phyloP scores from a whole-genome alignment of 2,888 invertebrate species.

The Noctua janthe region DNA sequence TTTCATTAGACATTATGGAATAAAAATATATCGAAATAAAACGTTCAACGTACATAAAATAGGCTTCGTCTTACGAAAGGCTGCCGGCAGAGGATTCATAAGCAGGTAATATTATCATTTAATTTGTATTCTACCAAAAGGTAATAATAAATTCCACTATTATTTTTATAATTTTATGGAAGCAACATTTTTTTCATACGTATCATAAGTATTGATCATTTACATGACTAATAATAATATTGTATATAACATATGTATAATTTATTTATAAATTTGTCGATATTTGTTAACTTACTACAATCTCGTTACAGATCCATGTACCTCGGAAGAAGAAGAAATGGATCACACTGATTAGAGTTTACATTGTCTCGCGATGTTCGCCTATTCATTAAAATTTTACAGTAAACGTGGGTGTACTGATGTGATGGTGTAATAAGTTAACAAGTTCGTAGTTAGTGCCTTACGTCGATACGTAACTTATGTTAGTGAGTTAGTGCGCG shows the following conservation, averaged over 20 bases:
- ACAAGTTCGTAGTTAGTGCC: slow-evolving; percentile 88
- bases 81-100: slow-evolving; percentile 74
- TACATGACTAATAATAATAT: slow-evolving; percentile 85
- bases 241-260: slow-evolving; percentile 89
- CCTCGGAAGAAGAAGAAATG: slow-evolving; percentile 16
- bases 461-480: slow-evolving; percentile 85
- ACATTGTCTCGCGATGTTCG: slow-evolving; percentile 16
- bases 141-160: slow-evolving; percentile 78
- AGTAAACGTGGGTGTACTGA: slow-evolving; percentile 14
- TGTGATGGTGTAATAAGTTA: slow-evolving; percentile 84
- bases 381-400: slow-evolving; percentile 3
- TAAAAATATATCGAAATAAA: slow-evolving; percentile 57
- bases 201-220: slow-evolving; percentile 86
- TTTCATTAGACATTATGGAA: slow-evolving; percentile 29
- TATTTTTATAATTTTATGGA: slow-evolving; percentile 84
- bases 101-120: slow-evolving; percentile 69
- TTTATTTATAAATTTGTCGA: slow-evolving; percentile 80
- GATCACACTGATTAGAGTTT: slow-evolving; percentile 13
- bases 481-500: slow-evolving; percentile 83
- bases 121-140: slow-evolving; percentile 75
- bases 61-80: slow-evolving; percentile 57
- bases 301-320: slow-evolving; percentile 51
- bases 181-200: slow-evolving; percentile 85
- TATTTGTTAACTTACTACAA: slow-evolving; percentile 88
- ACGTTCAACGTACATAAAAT: slow-evolving; percentile 53